Evolutionary conservation across 2,888 invertebrate species (phyloP), one percentile per base, ranked within the genome.

Genomic region (Lycocerus yunnanus): DNA sequence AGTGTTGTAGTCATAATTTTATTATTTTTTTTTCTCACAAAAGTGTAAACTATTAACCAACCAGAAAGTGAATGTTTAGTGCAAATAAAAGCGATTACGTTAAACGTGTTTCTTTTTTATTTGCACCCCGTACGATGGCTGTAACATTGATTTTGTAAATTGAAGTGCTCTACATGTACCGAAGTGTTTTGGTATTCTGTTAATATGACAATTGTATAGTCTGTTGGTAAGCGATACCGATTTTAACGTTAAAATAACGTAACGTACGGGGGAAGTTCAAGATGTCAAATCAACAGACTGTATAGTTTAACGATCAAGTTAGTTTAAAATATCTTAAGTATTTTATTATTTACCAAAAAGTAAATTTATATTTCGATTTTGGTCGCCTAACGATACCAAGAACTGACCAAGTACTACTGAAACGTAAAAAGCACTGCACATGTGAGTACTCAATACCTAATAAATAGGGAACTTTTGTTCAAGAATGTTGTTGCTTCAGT

Each of bases 371-470:
- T 15, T 63, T 63, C 43, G 43, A 43, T 43, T 43, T 66, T 66
- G 58, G 58, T 58, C 68, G 15, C 14, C 21, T 58, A 63, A 70
- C 15, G 60, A 71, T 58, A 71, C 20, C 75, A 75, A 72, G 75
- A 75, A 75, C 75, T 63, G 75, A 75, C 75, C 75, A 75, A 66
- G 75, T 21, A 72, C 75, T 58, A 75, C 75, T 75, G 74, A 72
- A 72, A 58, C 18, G 24, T 68, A 18, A 61, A 21, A 72, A 68
- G 16, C 72, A 63, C 11, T 20, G 58, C 66, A 58, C 59, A 69
- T 18, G 65, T 15, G 58, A 59, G 20, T 69, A 63, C 15, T 63
- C 61, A 16, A 63, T 63, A 20, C 18, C 16, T 18, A 63, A 63
- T n/a, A 5, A 63, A 63, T 63, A 63, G 61, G 61, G 61, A 63